Evolutionary conservation across 30 jellyfish, hydroid and myxozoan species (phyloP).

Genomic region (Aurelia sp.): DNA sequence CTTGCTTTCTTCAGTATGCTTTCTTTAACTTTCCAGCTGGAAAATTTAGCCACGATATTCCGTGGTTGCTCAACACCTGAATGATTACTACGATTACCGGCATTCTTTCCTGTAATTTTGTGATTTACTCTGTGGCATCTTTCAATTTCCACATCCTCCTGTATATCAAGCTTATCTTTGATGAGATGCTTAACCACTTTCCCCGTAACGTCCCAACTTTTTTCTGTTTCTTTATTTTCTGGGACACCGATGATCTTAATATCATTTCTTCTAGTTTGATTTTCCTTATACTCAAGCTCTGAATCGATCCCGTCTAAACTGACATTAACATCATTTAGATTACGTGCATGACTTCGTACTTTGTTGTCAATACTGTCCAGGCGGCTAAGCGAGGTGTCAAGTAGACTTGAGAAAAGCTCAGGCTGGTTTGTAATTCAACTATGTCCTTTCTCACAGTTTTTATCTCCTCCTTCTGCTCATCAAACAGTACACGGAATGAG

Average conservation of each 20-base stretch:
- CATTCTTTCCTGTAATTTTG: neutral
- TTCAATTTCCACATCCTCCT: constrained; percentile 7
- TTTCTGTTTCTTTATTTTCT: too few species aligned
- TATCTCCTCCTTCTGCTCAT: too few species aligned
- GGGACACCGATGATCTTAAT: neutral
- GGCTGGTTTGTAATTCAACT: neutral
- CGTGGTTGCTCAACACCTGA: constrained; percentile 6
- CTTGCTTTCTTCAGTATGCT: neutral
- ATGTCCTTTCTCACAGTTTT: too few species aligned
- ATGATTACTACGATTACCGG: neutral
- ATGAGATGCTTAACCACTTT: too few species aligned
- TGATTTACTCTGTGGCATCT: neutral
- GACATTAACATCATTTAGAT: constrained; percentile 6
- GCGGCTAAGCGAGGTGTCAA: too few species aligned
- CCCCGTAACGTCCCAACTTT: too few species aligned
- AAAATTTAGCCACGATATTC: constrained; percentile 18
- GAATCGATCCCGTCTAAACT: constrained; percentile 11
- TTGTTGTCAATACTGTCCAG: constrained; percentile 22
- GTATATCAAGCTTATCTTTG: too few species aligned
- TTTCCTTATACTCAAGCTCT: constrained; percentile 13
- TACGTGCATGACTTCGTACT: constrained; percentile 7
- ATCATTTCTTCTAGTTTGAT: constrained; percentile 4
- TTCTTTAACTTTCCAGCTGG: neutral
- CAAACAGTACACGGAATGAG: too few species aligned
- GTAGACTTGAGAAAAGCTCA: neutral